Base-by-base conservation (phyloP, 2,888 invertebrate genomes). In the Atethmia centrago region DNA sequence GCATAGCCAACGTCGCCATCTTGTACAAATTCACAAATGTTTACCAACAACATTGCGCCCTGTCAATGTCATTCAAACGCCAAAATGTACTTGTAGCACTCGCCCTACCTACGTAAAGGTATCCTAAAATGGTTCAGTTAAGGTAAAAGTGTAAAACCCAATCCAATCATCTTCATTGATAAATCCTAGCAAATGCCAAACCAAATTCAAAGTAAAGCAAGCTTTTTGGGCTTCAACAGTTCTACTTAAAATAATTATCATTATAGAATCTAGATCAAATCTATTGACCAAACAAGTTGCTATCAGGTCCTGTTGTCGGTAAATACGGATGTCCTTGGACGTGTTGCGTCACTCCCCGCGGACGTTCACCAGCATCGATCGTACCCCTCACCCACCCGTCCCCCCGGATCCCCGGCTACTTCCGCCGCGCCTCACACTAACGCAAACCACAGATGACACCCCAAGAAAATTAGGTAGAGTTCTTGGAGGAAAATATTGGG, bases 361-460 rank as follows among this genome's bases (percentile, higher is more conserved):
- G 89, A 72, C 91, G 63, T 90, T 88, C 79, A 89, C 91, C 90
- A 88, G 82, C 80, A 90, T 91, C 92, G 92, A 91, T 90, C 88
- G 85, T 71, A 74, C 65, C 78, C 83, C 53, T 3, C 3, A 1
- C 28, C 70, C 68, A 16, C 0, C 36, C n/a, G n/a, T n/a, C n/a
- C 14, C 21, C 16, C 1, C 10, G 40, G 75, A 62, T 21, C 67
- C 53, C 82, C 81, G 74, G 71, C 77, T 74, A 79, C 74, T 83
- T 78, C 74, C 82, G 85, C 71, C 65, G 64, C 77, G 61, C 78
- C 77, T 73, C 71, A 69, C 45, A 61, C 80, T 78, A 83, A 80
- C 65, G 69, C 74, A 49, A 65, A 69, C 75, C 67, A 66, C 65
- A 80, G 80, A 81, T 81, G 67, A 68, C 71, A 81, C 64, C 84